Evolutionary conservation across 2,888 invertebrate species (phyloP).

Genomic region (Cryptocephalus primarius): DNA sequence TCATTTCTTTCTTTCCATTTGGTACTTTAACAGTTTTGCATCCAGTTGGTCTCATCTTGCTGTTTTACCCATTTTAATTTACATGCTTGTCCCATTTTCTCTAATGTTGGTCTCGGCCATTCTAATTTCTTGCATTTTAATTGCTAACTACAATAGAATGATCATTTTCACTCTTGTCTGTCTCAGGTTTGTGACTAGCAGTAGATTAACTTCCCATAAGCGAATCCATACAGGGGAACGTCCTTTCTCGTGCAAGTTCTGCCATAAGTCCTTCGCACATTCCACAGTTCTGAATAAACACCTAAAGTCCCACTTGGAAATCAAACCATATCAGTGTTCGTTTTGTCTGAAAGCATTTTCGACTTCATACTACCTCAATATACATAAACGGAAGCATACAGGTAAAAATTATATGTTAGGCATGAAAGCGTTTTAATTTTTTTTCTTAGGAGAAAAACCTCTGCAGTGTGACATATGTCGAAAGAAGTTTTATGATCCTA

Average conservation of each 20-base stretch:
- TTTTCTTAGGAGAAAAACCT: constrained; percentile 20
- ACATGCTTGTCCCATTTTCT: too few relatives aligned
- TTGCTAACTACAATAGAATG: too few relatives aligned
- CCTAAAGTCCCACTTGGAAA: constrained; percentile 18
- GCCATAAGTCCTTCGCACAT: constrained; percentile 21
- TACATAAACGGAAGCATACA: constrained; percentile 16
- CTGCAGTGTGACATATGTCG: constrained; percentile 19
- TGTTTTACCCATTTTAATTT: too few relatives aligned
- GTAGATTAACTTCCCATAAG: constrained; percentile 20
- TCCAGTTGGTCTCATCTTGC: too few relatives aligned
- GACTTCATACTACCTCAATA: constrained; percentile 20
- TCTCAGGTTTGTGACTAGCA: constrained; percentile 23
- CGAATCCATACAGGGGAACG: constrained; percentile 23
- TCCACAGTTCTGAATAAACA: constrained; percentile 18
- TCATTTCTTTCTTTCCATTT: too few relatives aligned
- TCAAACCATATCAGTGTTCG: constrained; percentile 18
- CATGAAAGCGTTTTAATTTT: not conserved
- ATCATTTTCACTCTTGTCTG: not conserved
- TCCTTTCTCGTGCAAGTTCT: constrained; percentile 21
- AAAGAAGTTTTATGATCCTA: constrained; percentile 23
- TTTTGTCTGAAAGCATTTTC: constrained; percentile 21
- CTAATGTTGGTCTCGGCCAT: too few relatives aligned
- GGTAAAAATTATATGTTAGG: not conserved
- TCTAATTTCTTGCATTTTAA: too few relatives aligned
- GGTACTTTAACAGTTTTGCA: too few relatives aligned